A percentile compares a stretch with the other conserved stretches of the same genome.
Evolutionary conservation across 2,797 vertebrate species (phyloP).

Genomic region (Sebastes jordani): DNA sequence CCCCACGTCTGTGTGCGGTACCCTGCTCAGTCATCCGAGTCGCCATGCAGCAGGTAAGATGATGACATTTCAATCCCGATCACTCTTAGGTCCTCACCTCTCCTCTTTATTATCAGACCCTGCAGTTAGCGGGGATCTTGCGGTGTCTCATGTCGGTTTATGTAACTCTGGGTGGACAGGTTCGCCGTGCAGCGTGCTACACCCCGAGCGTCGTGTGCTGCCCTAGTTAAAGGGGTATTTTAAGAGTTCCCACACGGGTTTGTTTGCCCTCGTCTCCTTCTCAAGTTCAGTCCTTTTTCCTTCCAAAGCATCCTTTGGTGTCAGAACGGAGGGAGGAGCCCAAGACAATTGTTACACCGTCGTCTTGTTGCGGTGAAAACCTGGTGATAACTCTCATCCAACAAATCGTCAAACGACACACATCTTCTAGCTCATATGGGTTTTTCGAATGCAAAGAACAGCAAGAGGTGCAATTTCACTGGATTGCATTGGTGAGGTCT

Average conservation of each 20-base stretch:
- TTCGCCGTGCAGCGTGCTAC: slow-evolving; percentile 35
- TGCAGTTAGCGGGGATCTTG: slow-evolving; percentile 24
- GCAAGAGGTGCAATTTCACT: background rate
- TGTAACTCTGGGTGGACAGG: slow-evolving; percentile 51
- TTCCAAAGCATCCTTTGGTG: slow-evolving; percentile 38
- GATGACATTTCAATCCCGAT: slow-evolving; percentile 10
- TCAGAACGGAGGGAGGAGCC: slow-evolving; percentile 19
- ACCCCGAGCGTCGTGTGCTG: slow-evolving; percentile 62
- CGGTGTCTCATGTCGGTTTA: slow-evolving; percentile 33
- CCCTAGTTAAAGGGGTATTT: slow-evolving; percentile 80
- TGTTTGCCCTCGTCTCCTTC: slow-evolving; percentile 72
- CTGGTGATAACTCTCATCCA: background rate
- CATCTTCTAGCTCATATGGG: background rate
- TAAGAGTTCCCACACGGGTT: slow-evolving; percentile 78
- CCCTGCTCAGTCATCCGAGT: slow-evolving; percentile 39
- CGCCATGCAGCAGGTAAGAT: slow-evolving; percentile 36
- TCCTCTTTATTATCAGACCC: slow-evolving; percentile 10
- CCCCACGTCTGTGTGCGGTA: background rate
- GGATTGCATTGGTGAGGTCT: background rate
- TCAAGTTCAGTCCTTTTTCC: slow-evolving; percentile 61
- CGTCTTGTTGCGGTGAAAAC: background rate
- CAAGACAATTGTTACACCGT: background rate
- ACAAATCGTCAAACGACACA: background rate
- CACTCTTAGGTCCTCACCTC: background rate
- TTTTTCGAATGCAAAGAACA: background rate